Percentiles rank a stretch among this genome's conserved stretches.
Conservation (phyloP, 1,140 invertebrate genomes). For the Lasioglossum baleicum region DNA sequence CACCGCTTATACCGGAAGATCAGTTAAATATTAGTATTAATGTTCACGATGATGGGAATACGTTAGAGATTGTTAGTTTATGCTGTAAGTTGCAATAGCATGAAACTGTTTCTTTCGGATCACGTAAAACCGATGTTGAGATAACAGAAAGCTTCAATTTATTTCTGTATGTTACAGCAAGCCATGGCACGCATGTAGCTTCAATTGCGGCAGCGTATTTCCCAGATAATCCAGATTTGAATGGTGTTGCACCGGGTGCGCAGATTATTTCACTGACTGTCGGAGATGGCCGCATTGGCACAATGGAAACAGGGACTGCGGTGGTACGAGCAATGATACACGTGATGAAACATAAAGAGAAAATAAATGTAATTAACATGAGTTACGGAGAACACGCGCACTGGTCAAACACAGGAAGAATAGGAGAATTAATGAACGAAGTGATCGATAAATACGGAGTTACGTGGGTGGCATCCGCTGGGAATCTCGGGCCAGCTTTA, state of each 20-base stretch:
- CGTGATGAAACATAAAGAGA: slow-evolving; percentile 85
- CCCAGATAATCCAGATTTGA: slow-evolving; percentile 92
- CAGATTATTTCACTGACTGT: slow-evolving; percentile 97
- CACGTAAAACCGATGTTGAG: background rate
- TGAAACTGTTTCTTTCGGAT: background rate
- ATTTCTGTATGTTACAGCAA: slow-evolving; percentile 81
- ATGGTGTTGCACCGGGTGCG: slow-evolving; percentile 97
- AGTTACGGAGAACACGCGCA: slow-evolving; percentile 97
- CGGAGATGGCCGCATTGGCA: slow-evolving; percentile 91
- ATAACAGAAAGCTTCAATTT: slow-evolving; percentile 9
- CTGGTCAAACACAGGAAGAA: slow-evolving; percentile 92
- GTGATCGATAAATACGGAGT: slow-evolving; percentile 96
- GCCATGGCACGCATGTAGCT: slow-evolving; percentile 98
- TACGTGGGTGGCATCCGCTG: slow-evolving; percentile 94
- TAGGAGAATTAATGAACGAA: slow-evolving; percentile 92
- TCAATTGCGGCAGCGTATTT: slow-evolving; percentile 96
- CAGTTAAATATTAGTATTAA: slow-evolving; percentile 95
- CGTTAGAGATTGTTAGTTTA: slow-evolving; percentile 95
- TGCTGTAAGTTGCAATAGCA: slow-evolving; percentile 87
- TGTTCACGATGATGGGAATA: slow-evolving; percentile 94
- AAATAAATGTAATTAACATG: slow-evolving; percentile 97
- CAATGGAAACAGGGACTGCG: slow-evolving; percentile 98
- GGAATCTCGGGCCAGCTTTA: slow-evolving; percentile 96
- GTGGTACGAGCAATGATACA: slow-evolving; percentile 94
- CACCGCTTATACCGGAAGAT: slow-evolving; percentile 87